phyloP scores from a whole-genome alignment of 23 tunicate species.

The Ascidia mentula region DNA sequence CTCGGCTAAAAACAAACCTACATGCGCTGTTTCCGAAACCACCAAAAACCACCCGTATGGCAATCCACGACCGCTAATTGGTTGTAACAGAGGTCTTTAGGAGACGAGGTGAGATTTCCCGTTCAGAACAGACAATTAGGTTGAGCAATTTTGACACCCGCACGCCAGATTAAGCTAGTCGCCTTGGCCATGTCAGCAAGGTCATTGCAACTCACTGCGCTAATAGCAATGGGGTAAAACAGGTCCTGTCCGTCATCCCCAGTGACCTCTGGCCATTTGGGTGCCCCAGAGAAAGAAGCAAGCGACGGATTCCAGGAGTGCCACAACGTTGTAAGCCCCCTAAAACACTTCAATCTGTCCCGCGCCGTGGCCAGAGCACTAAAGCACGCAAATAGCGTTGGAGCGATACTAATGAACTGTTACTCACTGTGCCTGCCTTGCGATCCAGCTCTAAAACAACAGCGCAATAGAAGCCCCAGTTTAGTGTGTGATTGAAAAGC shows the following conservation, averaged over 20 bases:
- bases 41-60: neutral
- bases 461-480: neutral
- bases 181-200: neutral
- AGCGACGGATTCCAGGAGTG: neutral
- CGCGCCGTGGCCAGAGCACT: neutral
- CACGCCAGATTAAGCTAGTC: neutral
- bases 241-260: neutral
- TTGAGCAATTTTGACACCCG: neutral
- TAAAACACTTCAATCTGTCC: neutral
- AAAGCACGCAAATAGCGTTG: constrained; percentile 16
- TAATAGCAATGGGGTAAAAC: neutral
- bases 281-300: neutral
- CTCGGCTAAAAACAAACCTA: neutral
- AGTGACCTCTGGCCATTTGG: neutral
- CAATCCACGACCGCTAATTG: neutral
- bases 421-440: neutral
- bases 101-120: constrained; percentile 2
- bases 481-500: neutral
- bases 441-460: neutral
- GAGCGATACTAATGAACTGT: constrained; percentile 20
- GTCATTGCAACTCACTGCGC: neutral
- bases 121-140: neutral
- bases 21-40: neutral
- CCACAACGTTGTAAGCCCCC: constrained; percentile 1
- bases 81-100: neutral